phyloP scores from a whole-genome alignment of 2,797 vertebrate genomes.

The Poecilia wingei region DNA sequence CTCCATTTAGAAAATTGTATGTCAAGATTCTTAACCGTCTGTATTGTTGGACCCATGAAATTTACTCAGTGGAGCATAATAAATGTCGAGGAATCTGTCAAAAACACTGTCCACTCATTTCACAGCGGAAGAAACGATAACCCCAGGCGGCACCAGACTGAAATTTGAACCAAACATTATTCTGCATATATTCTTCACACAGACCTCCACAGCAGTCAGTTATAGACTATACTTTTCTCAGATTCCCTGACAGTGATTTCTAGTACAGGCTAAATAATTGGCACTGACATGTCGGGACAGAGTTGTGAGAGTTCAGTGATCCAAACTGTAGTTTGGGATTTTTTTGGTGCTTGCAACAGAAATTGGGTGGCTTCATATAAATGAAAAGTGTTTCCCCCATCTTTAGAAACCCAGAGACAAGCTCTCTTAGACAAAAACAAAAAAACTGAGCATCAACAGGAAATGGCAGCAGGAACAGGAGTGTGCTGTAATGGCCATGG shows the following conservation, averaged over 20 bases:
- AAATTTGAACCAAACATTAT: neutral
- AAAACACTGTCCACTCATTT: neutral
- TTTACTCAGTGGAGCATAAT: conserved; percentile 18
- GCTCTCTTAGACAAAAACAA: conserved; percentile 29
- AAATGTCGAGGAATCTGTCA: neutral
- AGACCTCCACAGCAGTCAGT: neutral
- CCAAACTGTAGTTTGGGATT: neutral
- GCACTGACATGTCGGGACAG: neutral
- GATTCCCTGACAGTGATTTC: conserved; percentile 9
- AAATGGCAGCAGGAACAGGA: conserved; percentile 54
- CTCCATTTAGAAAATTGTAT: conserved; percentile 42
- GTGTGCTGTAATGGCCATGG: conserved; percentile 59
- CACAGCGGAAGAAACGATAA: conserved; percentile 12
- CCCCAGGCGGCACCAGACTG: conserved; percentile 10
- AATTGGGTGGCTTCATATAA: conserved; percentile 5
- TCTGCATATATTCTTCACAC: neutral
- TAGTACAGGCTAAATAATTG: neutral
- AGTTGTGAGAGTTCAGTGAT: neutral
- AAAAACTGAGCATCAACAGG: conserved; percentile 62
- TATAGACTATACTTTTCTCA: neutral
- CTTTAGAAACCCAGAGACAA: conserved; percentile 30
- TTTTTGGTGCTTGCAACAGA: neutral
- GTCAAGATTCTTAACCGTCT: conserved; percentile 30
- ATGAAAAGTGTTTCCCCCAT: conserved; percentile 21
- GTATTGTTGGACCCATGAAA: conserved; percentile 34